Percentiles rank a stretch among this genome's conserved stretches.
Conservation (phyloP, 2,888 invertebrate genomes). For the Nomada ruficornis region DNA sequence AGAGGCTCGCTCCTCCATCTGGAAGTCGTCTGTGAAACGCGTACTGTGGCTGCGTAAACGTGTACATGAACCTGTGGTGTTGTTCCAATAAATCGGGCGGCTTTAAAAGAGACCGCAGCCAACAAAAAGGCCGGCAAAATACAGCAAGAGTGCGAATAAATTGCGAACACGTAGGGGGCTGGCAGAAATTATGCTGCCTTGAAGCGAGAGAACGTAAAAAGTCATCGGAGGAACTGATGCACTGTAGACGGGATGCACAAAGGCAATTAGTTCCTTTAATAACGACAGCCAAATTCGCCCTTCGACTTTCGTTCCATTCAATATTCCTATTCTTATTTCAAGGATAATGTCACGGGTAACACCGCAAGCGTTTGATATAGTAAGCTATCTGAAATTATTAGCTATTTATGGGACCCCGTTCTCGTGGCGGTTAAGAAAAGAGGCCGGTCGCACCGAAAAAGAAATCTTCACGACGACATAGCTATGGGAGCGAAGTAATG, state of each 20-base stretch:
- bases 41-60: slow-evolving; percentile 21
- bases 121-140: slow-evolving; percentile 42
- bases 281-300: background rate
- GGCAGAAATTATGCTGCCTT: slow-evolving; percentile 20
- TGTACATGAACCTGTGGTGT: slow-evolving; percentile 54
- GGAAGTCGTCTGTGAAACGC: slow-evolving; percentile 51
- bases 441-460: background rate
- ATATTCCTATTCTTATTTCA: background rate
- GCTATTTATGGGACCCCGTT: background rate
- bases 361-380: background rate
- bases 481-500: slow-evolving; percentile 53
- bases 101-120: slow-evolving; percentile 65
- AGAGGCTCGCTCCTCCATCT: slow-evolving; percentile 39
- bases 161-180: slow-evolving; percentile 29
- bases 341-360: no score
- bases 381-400: background rate
- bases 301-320: background rate
- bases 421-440: background rate
- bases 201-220: slow-evolving; percentile 19
- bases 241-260: slow-evolving; percentile 2
- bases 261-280: slow-evolving; percentile 13
- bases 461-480: slow-evolving; percentile 15
- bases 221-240: background rate
- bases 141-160: slow-evolving; percentile 54
- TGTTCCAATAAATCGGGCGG: slow-evolving; percentile 75